phyloP scores from a whole-genome alignment of 2,888 invertebrate species.

The Teleiodes luculella region DNA sequence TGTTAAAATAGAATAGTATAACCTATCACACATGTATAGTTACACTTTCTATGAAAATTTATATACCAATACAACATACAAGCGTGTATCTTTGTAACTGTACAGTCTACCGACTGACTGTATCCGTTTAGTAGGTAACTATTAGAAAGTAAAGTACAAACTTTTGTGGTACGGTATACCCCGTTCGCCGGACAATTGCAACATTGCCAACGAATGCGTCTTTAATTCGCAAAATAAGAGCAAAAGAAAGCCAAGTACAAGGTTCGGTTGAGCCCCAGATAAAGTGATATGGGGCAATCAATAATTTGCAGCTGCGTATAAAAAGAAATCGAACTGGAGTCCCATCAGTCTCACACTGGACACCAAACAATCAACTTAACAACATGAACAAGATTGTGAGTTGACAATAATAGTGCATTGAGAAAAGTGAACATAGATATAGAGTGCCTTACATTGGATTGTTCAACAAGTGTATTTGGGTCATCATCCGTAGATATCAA shows the following conservation, averaged over 20 bases:
- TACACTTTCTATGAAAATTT: background rate
- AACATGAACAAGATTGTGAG: constrained; percentile 57
- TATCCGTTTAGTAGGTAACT: background rate
- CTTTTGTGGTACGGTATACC: background rate
- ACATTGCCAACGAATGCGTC: constrained; percentile 13
- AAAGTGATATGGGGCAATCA: constrained; percentile 45
- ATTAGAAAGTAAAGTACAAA: background rate
- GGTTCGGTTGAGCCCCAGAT: constrained; percentile 26
- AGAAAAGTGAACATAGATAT: background rate
- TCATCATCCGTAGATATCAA: no score
- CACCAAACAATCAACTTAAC: constrained; percentile 19
- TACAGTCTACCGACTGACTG: background rate
- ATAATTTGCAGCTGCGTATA: constrained; percentile 50
- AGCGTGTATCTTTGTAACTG: background rate
- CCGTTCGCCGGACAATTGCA: constrained; percentile 5
- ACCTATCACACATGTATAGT: background rate
- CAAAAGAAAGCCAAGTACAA: constrained; percentile 40
- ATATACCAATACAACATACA: background rate
- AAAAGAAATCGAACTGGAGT: constrained; percentile 35
- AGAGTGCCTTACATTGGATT: background rate
- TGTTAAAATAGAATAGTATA: background rate
- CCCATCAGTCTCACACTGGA: constrained; percentile 51
- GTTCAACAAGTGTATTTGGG: background rate
- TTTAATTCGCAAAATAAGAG: constrained; percentile 34
- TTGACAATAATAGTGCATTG: background rate